These are phyloP conservation scores for Trypoxylus dichotomus DNA, from an alignment of 1,140 invertebrate genomes.

Conservation along the genomic window DNA sequence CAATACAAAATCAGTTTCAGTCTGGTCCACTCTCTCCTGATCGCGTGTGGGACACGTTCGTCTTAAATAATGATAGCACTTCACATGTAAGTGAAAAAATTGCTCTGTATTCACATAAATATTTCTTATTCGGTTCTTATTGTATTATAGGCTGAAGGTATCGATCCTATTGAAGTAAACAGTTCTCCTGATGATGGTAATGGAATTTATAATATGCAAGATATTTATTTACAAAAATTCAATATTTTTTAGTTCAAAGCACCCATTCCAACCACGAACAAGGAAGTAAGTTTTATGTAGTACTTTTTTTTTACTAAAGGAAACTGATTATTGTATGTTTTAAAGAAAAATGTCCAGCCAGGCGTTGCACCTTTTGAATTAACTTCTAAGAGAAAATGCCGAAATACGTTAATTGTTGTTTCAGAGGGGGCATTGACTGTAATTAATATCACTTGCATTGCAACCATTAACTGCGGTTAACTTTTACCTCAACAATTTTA, in stretches of 20 bases:
- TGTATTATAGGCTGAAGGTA: background rate
- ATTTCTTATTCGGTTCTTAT: background rate
- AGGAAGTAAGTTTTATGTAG: background rate
- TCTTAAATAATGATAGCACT: background rate
- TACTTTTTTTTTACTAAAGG: no score
- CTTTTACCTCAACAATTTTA: no score
- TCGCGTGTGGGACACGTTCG: background rate
- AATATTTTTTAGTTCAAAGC: background rate
- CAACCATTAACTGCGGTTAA: no score
- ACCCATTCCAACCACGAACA: background rate
- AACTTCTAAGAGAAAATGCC: no score
- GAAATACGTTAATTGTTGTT: no score
- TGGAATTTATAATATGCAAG: background rate
- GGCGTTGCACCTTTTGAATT: background rate
- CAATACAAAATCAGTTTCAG: background rate
- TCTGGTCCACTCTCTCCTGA: background rate
- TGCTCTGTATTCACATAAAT: background rate
- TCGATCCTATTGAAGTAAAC: background rate
- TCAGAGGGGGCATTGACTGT: no score
- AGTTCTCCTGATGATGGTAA: background rate
- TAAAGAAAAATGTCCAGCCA: background rate
- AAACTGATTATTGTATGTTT: no score
- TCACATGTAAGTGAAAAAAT: background rate
- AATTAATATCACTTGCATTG: no score
- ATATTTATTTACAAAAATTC: background rate